Base-by-base conservation (phyloP, 2,888 invertebrate species). In the Cheilosia variabilis region DNA sequence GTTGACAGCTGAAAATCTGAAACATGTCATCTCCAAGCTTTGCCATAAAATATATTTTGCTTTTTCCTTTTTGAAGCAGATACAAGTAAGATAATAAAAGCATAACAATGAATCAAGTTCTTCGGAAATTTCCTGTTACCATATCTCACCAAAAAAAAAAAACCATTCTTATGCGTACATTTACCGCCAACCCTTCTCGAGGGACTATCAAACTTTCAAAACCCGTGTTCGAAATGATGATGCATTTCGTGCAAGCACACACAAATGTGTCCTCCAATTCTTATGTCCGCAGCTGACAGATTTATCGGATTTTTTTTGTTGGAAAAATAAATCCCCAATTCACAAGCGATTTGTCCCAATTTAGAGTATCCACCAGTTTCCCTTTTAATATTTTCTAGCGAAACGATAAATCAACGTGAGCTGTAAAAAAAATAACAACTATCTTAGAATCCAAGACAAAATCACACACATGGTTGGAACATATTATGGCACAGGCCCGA, bases 311-410 rank as follows among this genome's bases (percentile, higher is more conserved):
- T 50, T 78, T 66, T 77, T 53, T 53, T 45, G 57, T 27, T 52
- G 9, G 52, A 34, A 73, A 82, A 79, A 79, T 83, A 83, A 79
- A 73, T 79, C 53, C 53, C 69, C 83, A 79, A 84, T 84, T 84
- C 83, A 84, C 83, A 53, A 75, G 79, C 73, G 68, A 84, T 84
- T 84, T 84, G 83, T 79, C 83, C 83, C 73, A 84, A 75, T 84
- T 84, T 79, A 79, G 68, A 65, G 66, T 50, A 78, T 72, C 77
- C 58, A 50, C 53, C 34, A 60, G 62, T 10, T 50, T 47, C 60
- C 73, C 57, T 53, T 78, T 73, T 73, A 77, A 72, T 77, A 65
- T 82, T 53, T 68, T 73, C 73, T 19, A 50, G 31, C 58, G 43
- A 63, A 71, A 76, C 69, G 24, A 81, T 81, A 71, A 81, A 83